Evolutionary conservation across 2,888 invertebrate species (phyloP).

Genomic region (Drosophila pseudotakahashii): DNA sequence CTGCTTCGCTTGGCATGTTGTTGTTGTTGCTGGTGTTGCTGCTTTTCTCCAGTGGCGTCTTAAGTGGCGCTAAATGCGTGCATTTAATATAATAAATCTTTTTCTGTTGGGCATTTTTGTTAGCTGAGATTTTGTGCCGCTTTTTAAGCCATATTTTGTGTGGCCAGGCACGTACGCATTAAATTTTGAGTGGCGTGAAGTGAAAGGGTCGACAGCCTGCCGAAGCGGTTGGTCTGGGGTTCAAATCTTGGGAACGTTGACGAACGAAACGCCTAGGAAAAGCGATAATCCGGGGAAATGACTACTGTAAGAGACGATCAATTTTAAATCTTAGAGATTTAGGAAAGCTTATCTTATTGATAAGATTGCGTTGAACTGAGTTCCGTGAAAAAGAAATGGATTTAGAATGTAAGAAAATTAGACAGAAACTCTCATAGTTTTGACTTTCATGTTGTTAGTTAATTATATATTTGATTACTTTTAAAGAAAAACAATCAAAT

Average conservation of each 20-base stretch:
- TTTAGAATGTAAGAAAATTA: neutral
- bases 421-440: neutral
- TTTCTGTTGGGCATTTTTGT: constrained; percentile 29
- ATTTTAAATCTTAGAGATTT: neutral
- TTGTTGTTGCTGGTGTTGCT: constrained; percentile 24
- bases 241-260: constrained; percentile 33
- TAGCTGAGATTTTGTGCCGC: constrained; percentile 24
- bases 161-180: constrained; percentile 64
- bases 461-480: neutral
- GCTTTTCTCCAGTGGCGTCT: constrained; percentile 54
- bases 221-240: constrained; percentile 39
- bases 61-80: constrained; percentile 78
- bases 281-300: constrained; percentile 13
- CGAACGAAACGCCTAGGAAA: constrained; percentile 13
- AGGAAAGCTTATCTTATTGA: constrained; percentile 6
- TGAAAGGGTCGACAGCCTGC: constrained; percentile 72
- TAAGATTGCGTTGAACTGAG: neutral
- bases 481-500: no score
- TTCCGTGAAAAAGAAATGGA: neutral
- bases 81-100: constrained; percentile 77
- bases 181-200: constrained; percentile 64
- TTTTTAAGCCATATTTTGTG: constrained; percentile 59
- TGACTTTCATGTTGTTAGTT: neutral
- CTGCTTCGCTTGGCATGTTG: constrained; percentile 55
- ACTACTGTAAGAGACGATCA: neutral